Evolutionary conservation across 2,797 vertebrate genomes (phyloP).

Genomic region (Mormyrus hasselquistii): DNA sequence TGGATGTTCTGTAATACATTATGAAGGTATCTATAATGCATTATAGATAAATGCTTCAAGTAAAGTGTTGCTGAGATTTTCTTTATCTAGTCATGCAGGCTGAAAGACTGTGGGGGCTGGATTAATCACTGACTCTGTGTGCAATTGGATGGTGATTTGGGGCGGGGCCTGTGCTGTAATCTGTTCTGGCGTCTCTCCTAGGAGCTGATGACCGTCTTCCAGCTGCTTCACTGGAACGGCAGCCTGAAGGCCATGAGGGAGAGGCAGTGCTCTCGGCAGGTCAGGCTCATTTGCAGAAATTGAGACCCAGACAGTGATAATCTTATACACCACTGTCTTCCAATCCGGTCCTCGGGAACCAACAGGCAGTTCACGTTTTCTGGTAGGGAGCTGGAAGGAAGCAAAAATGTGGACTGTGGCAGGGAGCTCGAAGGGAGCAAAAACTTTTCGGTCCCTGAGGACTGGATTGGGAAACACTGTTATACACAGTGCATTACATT

Average conservation of each 20-base stretch:
- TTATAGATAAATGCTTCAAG: background rate
- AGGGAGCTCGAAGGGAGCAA: background rate
- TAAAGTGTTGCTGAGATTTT: background rate
- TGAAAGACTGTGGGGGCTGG: background rate
- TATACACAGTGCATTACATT: background rate
- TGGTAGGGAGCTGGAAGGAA: background rate
- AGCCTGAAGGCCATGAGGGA: conserved; percentile 98
- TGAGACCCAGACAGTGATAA: background rate
- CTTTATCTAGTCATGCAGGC: background rate
- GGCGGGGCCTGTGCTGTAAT: background rate
- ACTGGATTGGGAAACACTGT: background rate
- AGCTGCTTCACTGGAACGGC: conserved; percentile 95
- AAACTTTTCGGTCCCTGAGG: background rate
- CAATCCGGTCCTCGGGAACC: background rate
- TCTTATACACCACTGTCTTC: background rate
- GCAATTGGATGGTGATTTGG: background rate
- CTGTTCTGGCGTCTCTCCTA: conserved; percentile 36
- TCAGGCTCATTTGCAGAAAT: conserved; percentile 40
- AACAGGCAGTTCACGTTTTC: background rate
- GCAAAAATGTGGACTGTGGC: background rate
- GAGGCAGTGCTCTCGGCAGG: conserved; percentile 93
- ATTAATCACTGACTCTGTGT: background rate
- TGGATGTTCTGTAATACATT: background rate
- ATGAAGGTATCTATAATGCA: background rate
- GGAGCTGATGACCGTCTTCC: conserved; percentile 98